Percentiles rank a stretch among this genome's conserved stretches.
Conservation (phyloP, 2,797 vertebrate genomes). For the Tauraco hartlaubi region DNA sequence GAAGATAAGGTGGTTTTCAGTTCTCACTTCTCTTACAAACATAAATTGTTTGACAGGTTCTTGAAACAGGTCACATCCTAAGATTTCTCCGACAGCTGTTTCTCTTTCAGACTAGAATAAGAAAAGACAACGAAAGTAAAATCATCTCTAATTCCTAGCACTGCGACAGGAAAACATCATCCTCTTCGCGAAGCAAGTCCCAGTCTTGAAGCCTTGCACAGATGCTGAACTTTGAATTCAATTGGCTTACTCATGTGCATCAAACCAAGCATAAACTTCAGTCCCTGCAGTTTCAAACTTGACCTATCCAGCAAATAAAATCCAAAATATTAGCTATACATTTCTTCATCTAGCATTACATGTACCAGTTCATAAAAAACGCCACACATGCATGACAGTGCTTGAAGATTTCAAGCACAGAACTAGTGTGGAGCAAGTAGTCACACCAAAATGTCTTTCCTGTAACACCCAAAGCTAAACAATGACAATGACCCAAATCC, state of each 20-base stretch:
- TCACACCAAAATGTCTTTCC: not conserved
- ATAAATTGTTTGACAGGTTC: conserved; percentile 46
- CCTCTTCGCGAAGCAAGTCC: not conserved
- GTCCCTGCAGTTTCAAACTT: conserved; percentile 40
- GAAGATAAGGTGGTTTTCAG: conserved; percentile 12
- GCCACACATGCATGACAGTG: rapidly evolving
- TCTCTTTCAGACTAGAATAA: conserved; percentile 21
- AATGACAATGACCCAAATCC: not conserved
- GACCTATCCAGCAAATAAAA: conserved; percentile 27
- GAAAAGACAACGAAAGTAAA: not conserved
- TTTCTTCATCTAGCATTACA: not conserved
- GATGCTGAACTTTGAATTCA: conserved; percentile 64
- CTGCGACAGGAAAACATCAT: not conserved
- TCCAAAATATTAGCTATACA: not conserved
- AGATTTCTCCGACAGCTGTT: conserved; percentile 29
- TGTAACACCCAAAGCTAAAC: not conserved
- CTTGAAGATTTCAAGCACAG: not conserved
- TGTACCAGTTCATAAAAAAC: not conserved
- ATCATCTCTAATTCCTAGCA: not conserved
- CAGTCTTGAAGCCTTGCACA: conserved; percentile 13
- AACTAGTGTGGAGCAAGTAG: not conserved
- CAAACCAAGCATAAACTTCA: conserved; percentile 45
- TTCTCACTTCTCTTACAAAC: conserved; percentile 27
- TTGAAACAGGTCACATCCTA: conserved; percentile 35
- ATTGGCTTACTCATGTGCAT: conserved; percentile 14